Percentiles rank a stretch among this genome's conserved stretches.
phyloP scores from a whole-genome alignment of 2,797 vertebrate species.

The Chanos chanos region DNA sequence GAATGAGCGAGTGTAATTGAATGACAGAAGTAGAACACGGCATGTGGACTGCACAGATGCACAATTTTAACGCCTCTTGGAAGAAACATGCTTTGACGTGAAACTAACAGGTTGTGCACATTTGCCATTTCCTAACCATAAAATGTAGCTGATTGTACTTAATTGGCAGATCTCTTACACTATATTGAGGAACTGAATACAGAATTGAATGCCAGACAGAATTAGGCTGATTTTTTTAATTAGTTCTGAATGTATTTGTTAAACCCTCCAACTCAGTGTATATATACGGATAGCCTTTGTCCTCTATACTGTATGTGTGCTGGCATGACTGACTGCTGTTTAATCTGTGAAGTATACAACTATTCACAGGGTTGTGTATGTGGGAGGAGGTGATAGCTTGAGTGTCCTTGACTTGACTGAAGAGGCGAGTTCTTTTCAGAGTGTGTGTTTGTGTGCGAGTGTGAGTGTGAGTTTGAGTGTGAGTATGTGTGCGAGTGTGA shows the following conservation, averaged over 20 bases:
- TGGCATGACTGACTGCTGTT: not conserved
- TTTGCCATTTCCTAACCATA: too few species aligned
- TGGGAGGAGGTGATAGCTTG: slow-evolving; percentile 5
- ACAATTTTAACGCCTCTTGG: too few species aligned
- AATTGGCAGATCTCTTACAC: too few species aligned
- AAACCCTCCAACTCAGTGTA: slow-evolving; percentile 17
- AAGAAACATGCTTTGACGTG: too few species aligned
- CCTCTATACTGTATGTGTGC: not conserved
- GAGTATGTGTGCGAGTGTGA: slow-evolving; percentile 7
- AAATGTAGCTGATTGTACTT: too few species aligned
- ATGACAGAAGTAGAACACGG: too few species aligned
- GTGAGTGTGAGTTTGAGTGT: slow-evolving; percentile 18
- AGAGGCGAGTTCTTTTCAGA: slow-evolving; percentile 17
- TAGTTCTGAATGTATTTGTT: not conserved
- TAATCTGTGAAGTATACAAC: slow-evolving; percentile 10
- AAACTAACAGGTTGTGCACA: too few species aligned
- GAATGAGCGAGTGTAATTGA: too few species aligned
- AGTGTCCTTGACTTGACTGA: slow-evolving; percentile 28
- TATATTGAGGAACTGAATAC: too few species aligned
- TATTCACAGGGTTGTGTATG: slow-evolving; percentile 3
- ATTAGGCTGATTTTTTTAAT: slow-evolving; percentile 23
- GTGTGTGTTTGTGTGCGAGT: not conserved
- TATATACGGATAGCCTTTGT: not conserved
- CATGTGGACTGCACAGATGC: too few species aligned
- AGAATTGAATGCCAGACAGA: too few species aligned